A percentile compares a stretch with the other conserved stretches of the same genome.
Conservation (phyloP, 2,113 vertebrate genomes). For the Puntigrus tetrazona region DNA sequence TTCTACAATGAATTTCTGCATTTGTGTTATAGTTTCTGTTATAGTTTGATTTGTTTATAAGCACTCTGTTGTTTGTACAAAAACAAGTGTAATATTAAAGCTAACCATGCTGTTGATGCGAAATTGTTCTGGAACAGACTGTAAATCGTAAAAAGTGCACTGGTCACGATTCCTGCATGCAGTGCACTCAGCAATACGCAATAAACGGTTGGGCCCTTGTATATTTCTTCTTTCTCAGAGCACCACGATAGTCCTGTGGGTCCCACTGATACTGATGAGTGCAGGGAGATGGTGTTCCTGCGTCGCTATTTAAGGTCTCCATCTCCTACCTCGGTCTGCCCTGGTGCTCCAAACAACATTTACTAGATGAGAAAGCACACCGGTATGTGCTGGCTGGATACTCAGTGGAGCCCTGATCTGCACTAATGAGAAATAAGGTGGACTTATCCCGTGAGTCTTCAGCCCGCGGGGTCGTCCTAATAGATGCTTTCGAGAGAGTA, state of each 20-base stretch:
- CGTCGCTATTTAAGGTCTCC: constrained; percentile 70
- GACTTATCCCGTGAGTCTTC: constrained; percentile 6
- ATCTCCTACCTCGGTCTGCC: constrained; percentile 71
- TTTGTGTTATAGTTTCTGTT: no score
- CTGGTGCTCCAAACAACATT: constrained; percentile 63
- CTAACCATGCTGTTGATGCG: neutral
- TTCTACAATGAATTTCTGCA: no score
- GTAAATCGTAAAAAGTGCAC: neutral
- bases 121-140: neutral
- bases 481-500: constrained; percentile 12
- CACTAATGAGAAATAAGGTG: constrained; percentile 1
- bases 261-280: constrained; percentile 79
- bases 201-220: neutral
- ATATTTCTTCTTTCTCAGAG: constrained; percentile 70
- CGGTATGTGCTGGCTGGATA: constrained; percentile 32
- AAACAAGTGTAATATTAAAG: no score
- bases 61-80: neutral
- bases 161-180: neutral
- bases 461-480: neutral
- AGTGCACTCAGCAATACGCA: neutral
- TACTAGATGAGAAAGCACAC: constrained; percentile 7
- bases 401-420: neutral
- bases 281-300: constrained; percentile 74
- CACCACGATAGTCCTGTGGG: constrained; percentile 87
- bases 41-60: no score